Evolutionary conservation across 2,797 vertebrate species (phyloP).

Genomic region (Cirrhinus mrigala): DNA sequence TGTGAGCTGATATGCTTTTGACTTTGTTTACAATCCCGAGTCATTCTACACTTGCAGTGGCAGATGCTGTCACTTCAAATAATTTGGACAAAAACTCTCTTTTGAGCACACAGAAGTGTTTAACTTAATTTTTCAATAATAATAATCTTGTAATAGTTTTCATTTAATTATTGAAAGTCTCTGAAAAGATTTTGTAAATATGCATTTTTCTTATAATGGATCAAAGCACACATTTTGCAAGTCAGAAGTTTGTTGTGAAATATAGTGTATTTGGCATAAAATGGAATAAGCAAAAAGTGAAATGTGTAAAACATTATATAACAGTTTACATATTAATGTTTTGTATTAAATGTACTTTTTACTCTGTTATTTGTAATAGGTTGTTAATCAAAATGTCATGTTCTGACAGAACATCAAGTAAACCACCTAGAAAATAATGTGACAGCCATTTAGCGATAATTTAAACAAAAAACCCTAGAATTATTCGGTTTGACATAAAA

Average conservation of each 20-base stretch:
- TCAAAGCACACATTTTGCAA: not conserved
- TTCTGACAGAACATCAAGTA: not conserved
- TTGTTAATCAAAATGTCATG: no score
- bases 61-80: not conserved
- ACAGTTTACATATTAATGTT: not conserved
- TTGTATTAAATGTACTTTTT: no score
- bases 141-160: not conserved
- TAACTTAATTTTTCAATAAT: no score
- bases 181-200: not conserved
- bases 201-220: not conserved
- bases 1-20: conserved; percentile 1
- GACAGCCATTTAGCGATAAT: not conserved
- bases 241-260: not conserved
- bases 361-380: no score
- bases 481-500: not conserved
- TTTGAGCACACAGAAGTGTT: not conserved
- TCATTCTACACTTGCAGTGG: not conserved
- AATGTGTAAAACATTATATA: not conserved
- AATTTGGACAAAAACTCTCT: not conserved
- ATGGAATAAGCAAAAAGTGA: not conserved
- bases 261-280: not conserved
- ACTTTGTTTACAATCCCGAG: conserved; percentile 15
- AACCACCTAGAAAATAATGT: not conserved
- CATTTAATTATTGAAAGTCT: not conserved
- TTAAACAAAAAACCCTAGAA: not conserved